These are phyloP conservation scores for Rhinolophus ferrumequinum DNA, from an alignment of 2,113 vertebrate species.

Conservation along the genomic window DNA sequence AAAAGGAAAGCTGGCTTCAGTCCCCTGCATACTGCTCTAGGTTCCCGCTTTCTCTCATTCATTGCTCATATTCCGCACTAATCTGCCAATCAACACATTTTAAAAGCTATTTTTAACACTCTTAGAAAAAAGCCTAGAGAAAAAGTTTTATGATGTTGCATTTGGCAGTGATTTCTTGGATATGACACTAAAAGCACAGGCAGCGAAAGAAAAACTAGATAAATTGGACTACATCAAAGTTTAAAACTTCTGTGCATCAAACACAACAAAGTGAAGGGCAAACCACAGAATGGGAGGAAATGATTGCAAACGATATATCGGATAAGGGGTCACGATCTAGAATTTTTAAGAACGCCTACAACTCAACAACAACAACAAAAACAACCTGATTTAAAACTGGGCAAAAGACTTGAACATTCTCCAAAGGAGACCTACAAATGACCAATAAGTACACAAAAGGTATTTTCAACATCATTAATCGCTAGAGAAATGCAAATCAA, in stretches of 20 bases:
- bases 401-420: not conserved
- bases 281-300: not conserved
- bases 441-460: not conserved
- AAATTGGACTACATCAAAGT: not conserved
- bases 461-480: not conserved
- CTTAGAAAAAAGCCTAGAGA: not conserved
- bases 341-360: not conserved
- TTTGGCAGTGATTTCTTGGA: not conserved
- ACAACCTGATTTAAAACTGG: not conserved
- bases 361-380: not conserved
- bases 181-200: not conserved
- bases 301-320: not conserved
- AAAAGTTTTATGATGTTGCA: not conserved
- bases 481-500: not conserved
- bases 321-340: not conserved
- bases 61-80: not conserved
- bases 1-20: not conserved
- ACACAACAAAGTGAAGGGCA: not conserved
- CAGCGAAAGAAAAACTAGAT: not conserved
- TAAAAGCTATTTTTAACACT: not conserved
- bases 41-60: not conserved
- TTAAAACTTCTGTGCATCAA: not conserved
- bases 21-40: fast-evolving
- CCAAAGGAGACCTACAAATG: not conserved
- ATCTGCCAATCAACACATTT: not conserved